A percentile compares a stretch with the other conserved stretches of the same genome.
Conservation (phyloP, 2,888 invertebrate genomes). For the Latrodectus hesperus region DNA sequence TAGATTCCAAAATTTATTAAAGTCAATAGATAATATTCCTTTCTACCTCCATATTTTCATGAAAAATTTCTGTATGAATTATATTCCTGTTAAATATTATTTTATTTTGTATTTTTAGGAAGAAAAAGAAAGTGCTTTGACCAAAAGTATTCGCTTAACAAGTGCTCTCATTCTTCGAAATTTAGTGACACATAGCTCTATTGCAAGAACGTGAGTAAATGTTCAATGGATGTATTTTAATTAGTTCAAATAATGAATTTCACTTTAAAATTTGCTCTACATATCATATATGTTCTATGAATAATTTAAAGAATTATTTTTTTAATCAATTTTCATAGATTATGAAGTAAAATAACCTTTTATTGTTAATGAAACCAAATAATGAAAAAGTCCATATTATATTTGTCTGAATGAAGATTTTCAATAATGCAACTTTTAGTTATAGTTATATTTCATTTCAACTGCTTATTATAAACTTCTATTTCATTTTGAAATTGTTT, state of each 20-base stretch:
- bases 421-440: too few relatives aligned
- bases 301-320: neutral
- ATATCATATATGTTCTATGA: neutral
- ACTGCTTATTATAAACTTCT: too few relatives aligned
- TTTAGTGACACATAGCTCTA: constrained; percentile 91
- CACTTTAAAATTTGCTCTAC: neutral
- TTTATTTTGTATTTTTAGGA: constrained; percentile 81
- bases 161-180: constrained; percentile 97
- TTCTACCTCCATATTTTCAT: neutral
- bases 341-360: neutral
- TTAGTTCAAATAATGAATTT: neutral
- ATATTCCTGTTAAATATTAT: neutral
- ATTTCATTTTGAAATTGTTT: too few relatives aligned
- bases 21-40: neutral
- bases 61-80: neutral
- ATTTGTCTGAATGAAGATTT: too few relatives aligned
- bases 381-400: neutral
- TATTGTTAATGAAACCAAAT: neutral
- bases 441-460: too few relatives aligned
- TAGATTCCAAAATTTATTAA: neutral
- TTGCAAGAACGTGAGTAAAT: constrained; percentile 71
- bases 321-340: neutral
- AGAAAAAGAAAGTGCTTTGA: constrained; percentile 98
- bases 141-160: constrained; percentile 97
- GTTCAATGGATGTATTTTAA: neutral